Percentiles rank a stretch among this genome's conserved stretches.
These are phyloP conservation scores for Cerceris rybyensis DNA, from an alignment of 2,888 invertebrate genomes.

Conservation along the genomic window DNA sequence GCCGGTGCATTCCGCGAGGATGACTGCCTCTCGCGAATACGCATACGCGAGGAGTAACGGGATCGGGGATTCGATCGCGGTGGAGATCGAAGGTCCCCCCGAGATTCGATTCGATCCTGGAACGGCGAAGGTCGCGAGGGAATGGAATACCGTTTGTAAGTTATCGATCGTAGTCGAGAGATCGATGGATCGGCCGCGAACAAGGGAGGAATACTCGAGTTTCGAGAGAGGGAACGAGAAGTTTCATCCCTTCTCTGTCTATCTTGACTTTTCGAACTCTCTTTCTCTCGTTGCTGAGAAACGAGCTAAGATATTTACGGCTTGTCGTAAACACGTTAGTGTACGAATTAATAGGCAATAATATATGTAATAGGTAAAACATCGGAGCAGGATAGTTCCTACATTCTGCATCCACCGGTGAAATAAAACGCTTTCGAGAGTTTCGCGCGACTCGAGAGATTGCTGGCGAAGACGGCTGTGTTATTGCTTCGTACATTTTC, in stretches of 20 bases:
- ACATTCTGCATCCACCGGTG: too few relatives aligned
- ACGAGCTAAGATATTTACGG: too few relatives aligned
- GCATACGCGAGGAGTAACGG: conserved; percentile 58
- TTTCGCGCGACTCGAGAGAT: too few relatives aligned
- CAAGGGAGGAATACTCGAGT: background rate
- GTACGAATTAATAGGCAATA: too few relatives aligned
- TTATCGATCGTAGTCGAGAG: conserved; percentile 47
- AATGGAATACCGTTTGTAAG: conserved; percentile 59
- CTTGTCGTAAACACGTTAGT: too few relatives aligned
- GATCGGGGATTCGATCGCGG: conserved; percentile 61
- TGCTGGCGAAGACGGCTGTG: too few relatives aligned
- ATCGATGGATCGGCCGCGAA: conserved; percentile 30
- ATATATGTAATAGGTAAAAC: too few relatives aligned
- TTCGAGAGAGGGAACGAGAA: background rate
- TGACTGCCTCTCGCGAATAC: conserved; percentile 35
- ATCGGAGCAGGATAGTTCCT: too few relatives aligned
- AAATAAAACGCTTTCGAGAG: too few relatives aligned
- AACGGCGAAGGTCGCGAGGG: conserved; percentile 65
- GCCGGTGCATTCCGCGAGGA: conserved; percentile 56
- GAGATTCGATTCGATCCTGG: conserved; percentile 66
- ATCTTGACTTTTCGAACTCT: too few relatives aligned
- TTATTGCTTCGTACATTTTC: too few relatives aligned
- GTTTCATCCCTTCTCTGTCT: background rate
- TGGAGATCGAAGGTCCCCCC: conserved; percentile 60
- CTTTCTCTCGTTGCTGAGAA: too few relatives aligned